Base-by-base conservation (phyloP, 1,140 invertebrate genomes). In the Diorhabda carinulata region DNA sequence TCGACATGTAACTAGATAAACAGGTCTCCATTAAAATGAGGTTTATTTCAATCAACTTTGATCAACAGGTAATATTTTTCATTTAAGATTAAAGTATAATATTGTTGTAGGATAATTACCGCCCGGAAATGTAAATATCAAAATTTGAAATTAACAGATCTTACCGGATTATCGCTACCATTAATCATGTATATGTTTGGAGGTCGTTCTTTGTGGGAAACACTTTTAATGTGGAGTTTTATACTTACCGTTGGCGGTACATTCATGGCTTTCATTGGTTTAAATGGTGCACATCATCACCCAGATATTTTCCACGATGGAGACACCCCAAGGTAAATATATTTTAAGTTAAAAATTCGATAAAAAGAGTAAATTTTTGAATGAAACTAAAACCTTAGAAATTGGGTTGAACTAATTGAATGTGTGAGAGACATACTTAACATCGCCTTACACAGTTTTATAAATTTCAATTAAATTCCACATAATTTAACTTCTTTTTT, bases 301-400 rank as follows among this genome's bases (percentile, higher is more conserved):
- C 91, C 92, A 0, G 85, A 92, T 43, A 89, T 92, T 64, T 93
- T 92, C 78, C 92, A 94, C 74, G 92, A 94, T 77, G 92, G 92
- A 3, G 92, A 95, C 78, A 80, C 84, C 70, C 78, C 86, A 58
- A 82, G 83, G 85, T 88, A 25, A 25, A 25, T 25, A 25, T 25
- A 25, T 25, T 25, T 25, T 1, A 25, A 25, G 25, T 25, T 25
- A 1, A 25, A 25, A 25, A 25, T 25, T 25, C 25, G 25, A 25
- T 25, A 25, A 25, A 25, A 25, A 25, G 25, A 25, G 25, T 0
- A 25, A 25, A 25, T 25, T 25, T 25, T 25, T 25, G 25, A 25
- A 25, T 25, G 25, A 25, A 25, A 25, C 25, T 25, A 25, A 25
- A 25, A 25, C 25, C 25, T 25, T 25, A 56, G n/a, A 56, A 56